phyloP scores from a whole-genome alignment of 2,888 invertebrate genomes.

The Crioceris asparagi region DNA sequence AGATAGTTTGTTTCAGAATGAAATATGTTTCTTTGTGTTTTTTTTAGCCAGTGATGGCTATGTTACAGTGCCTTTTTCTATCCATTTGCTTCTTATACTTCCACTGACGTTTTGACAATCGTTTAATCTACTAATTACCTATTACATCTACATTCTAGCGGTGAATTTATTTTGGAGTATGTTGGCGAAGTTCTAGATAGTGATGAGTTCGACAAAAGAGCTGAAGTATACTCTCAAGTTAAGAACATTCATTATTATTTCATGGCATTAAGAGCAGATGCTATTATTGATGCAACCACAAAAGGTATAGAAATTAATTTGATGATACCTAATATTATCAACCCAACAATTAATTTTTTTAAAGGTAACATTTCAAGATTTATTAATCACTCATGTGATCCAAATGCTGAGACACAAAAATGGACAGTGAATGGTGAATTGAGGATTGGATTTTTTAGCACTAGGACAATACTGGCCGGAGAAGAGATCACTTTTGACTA shows the following conservation, averaged over 20 bases:
- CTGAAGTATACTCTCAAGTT: constrained; percentile 79
- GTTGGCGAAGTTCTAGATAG: constrained; percentile 94
- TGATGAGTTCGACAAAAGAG: constrained; percentile 78
- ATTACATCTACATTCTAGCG: constrained; percentile 52
- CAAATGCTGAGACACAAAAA: constrained; percentile 97
- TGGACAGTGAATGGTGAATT: constrained; percentile 90
- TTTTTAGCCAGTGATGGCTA: too few relatives aligned
- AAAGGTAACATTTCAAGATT: constrained; percentile 90
- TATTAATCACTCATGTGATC: constrained; percentile 98
- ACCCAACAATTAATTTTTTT: constrained; percentile 9
- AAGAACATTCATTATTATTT: constrained; percentile 93
- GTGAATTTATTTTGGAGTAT: constrained; percentile 95
- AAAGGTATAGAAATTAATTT: constrained; percentile 58
- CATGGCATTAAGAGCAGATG: constrained; percentile 90
- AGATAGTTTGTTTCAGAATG: too few relatives aligned
- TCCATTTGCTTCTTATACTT: too few relatives aligned
- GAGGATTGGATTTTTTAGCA: constrained; percentile 94
- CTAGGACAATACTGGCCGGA: constrained; percentile 65
- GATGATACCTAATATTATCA: neutral
- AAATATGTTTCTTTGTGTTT: too few relatives aligned
- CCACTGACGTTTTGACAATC: too few relatives aligned
- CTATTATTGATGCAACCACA: constrained; percentile 90
- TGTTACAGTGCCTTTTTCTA: too few relatives aligned
- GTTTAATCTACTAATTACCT: too few relatives aligned
- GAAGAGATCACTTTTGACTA: constrained; percentile 99